These are phyloP conservation scores for Syngnathus rostellatus DNA, from an alignment of 2,797 vertebrate species.

Conservation along the genomic window DNA sequence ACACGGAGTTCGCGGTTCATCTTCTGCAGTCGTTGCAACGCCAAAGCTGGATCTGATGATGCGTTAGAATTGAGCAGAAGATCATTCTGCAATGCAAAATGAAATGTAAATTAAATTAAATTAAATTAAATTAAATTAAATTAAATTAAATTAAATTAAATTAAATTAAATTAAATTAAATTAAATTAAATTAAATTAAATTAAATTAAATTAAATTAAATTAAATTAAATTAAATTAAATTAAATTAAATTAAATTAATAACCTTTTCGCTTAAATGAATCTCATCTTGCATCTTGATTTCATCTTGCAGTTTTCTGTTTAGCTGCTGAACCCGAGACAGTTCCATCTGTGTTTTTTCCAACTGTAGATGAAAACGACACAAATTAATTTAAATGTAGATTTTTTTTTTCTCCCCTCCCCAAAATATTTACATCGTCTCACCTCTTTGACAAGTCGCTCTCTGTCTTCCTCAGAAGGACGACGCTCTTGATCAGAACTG, in stretches of 20 bases:
- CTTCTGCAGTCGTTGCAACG: conserved; percentile 50
- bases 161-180: too few species aligned
- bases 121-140: too few species aligned
- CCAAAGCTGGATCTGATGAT: conserved; percentile 33
- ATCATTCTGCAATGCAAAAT: conserved; percentile 35
- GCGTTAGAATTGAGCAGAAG: conserved; percentile 22
- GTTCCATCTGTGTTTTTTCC: conserved; percentile 80
- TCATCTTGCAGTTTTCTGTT: conserved; percentile 79
- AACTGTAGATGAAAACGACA: conserved; percentile 56
- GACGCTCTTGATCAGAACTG: conserved; percentile 10
- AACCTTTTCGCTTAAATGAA: conserved; percentile 14
- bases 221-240: too few species aligned
- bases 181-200: too few species aligned
- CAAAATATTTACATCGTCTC: conserved; percentile 18
- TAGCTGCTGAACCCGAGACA: conserved; percentile 75
- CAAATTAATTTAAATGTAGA: not conserved
- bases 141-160: too few species aligned
- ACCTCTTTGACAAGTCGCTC: conserved; percentile 80
- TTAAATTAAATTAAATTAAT: not conserved
- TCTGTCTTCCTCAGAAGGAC: conserved; percentile 62
- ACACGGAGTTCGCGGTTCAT: conserved; percentile 72
- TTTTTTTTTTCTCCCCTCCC: not conserved
- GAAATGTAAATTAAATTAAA: too few species aligned
- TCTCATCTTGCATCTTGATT: conserved; percentile 37
- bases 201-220: too few species aligned